Conservation (phyloP, 1,140 invertebrate genomes). For the Doryteuthis pealeii region DNA sequence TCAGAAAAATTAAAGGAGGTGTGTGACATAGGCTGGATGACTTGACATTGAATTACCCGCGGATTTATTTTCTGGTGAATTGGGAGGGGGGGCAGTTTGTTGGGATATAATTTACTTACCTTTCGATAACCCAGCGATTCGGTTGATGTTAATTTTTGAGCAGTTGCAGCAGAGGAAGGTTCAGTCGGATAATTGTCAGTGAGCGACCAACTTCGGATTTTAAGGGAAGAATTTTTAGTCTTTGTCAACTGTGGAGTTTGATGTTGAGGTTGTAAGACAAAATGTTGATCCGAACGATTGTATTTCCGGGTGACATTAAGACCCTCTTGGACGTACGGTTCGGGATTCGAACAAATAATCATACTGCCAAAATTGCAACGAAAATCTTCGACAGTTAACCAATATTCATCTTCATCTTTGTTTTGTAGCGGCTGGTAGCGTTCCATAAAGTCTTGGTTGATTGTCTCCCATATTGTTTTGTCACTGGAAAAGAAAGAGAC, state of each 20-base stretch:
- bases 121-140: too few relatives aligned
- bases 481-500: constrained; percentile 39
- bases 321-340: constrained; percentile 44
- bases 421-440: constrained; percentile 39
- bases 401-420: constrained; percentile 51
- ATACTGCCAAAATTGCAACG: constrained; percentile 52
- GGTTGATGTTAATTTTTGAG: too few relatives aligned
- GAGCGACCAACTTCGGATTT: neutral
- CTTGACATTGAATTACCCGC: too few relatives aligned
- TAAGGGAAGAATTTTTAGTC: neutral
- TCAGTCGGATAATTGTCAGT: neutral
- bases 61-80: too few relatives aligned
- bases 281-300: constrained; percentile 16
- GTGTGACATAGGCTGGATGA: too few relatives aligned
- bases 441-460: constrained; percentile 44
- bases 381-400: constrained; percentile 52
- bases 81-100: too few relatives aligned
- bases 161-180: too few relatives aligned
- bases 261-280: constrained; percentile 11
- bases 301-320: constrained; percentile 36
- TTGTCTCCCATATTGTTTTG: constrained; percentile 40
- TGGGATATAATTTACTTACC: too few relatives aligned
- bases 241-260: constrained; percentile 14
- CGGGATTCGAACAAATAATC: constrained; percentile 45
- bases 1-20: too few relatives aligned